Conservation (phyloP, 2,888 invertebrate genomes). For the Gibbula magus region DNA sequence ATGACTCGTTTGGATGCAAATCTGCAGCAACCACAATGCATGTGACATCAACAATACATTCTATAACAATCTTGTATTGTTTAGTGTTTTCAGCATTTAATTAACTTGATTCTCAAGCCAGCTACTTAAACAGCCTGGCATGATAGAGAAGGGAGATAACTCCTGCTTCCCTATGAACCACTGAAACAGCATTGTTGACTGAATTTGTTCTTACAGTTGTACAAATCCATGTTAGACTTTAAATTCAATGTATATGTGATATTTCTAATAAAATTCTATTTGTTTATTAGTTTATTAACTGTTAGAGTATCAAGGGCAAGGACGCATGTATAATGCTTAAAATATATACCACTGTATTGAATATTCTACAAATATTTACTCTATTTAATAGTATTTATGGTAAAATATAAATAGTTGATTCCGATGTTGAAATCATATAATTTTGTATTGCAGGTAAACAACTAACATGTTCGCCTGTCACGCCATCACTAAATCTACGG, state of each 20-base stretch:
- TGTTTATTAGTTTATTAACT: background rate
- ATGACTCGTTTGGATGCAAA: background rate
- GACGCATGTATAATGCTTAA: background rate
- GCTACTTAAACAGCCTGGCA: background rate
- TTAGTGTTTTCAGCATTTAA: background rate
- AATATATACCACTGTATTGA: too few relatives aligned
- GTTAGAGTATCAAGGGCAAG: background rate
- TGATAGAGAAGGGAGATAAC: too few relatives aligned
- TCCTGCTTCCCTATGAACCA: too few relatives aligned
- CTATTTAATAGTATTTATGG: too few relatives aligned
- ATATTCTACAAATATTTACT: background rate
- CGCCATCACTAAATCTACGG: conserved; percentile 69
- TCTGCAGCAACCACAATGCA: background rate
- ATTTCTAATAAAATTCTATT: background rate
- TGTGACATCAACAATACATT: background rate
- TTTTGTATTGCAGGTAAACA: conserved; percentile 60
- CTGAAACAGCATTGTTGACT: too few relatives aligned
- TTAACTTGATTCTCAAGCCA: background rate
- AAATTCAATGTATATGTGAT: background rate
- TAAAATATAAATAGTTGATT: background rate
- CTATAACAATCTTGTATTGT: background rate
- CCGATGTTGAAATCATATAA: background rate
- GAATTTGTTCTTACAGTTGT: too few relatives aligned
- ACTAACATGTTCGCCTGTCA: conserved; percentile 56
- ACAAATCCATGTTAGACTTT: background rate